These are phyloP conservation scores for Chrysoperla carnea DNA, from an alignment of 1,140 invertebrate genomes.

Conservation along the genomic window DNA sequence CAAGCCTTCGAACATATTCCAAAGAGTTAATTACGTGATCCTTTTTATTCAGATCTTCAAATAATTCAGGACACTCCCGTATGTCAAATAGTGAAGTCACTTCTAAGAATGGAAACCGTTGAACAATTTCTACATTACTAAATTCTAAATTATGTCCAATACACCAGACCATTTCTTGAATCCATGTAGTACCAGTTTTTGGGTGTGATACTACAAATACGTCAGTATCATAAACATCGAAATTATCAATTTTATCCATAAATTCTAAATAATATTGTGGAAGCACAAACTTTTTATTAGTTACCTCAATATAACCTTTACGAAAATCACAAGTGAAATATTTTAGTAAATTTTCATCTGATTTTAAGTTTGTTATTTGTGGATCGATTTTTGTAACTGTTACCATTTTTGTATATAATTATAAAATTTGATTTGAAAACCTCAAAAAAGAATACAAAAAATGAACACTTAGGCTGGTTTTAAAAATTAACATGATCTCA, in stretches of 20 bases:
- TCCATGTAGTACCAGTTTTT: conserved; percentile 35
- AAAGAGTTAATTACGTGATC: too few species aligned
- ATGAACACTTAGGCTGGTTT: too few species aligned
- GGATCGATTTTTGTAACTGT: too few species aligned
- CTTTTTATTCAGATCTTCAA: conserved; percentile 16
- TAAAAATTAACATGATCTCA: too few species aligned
- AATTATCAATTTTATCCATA: conserved; percentile 16
- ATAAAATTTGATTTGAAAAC: too few species aligned
- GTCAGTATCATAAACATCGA: conserved; percentile 29
- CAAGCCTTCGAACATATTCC: conserved; percentile 21
- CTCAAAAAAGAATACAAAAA: too few species aligned
- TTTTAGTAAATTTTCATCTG: not conserved
- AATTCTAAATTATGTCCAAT: conserved; percentile 30
- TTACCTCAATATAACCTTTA: not conserved
- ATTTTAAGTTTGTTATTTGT: too few species aligned
- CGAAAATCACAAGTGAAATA: not conserved
- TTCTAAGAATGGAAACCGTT: conserved; percentile 24
- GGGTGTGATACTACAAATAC: conserved; percentile 32
- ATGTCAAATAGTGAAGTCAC: not conserved
- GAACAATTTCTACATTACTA: conserved; percentile 19
- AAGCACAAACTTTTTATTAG: conserved; percentile 5
- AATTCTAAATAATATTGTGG: conserved; percentile 13
- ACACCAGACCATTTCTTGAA: conserved; percentile 38
- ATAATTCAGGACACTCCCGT: conserved; percentile 7
- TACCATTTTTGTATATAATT: too few species aligned